Conservation (phyloP, 2,113 vertebrate species). For the Anguilla japonica region DNA sequence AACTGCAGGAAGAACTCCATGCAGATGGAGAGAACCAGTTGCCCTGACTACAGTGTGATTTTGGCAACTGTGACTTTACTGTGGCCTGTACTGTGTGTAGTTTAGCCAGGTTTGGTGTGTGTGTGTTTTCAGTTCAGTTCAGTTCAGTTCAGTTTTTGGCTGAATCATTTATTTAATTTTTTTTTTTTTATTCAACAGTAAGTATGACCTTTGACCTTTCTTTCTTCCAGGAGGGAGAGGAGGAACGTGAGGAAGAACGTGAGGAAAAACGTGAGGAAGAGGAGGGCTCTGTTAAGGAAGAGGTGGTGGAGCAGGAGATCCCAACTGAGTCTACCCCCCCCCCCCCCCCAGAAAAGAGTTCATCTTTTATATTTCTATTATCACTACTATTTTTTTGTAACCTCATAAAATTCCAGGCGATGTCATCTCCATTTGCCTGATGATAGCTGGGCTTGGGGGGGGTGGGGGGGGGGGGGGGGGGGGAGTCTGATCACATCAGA, state of each 20-base stretch:
- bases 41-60: too few relatives aligned
- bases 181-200: not conserved
- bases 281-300: conserved; percentile 75
- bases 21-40: too few relatives aligned
- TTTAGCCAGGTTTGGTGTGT: too few relatives aligned
- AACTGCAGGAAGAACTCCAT: too few relatives aligned
- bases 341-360: conserved; percentile 13
- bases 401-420: conserved; percentile 8
- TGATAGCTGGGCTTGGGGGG: conserved; percentile 38
- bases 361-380: not conserved
- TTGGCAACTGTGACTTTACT: too few relatives aligned
- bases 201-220: not conserved
- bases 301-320: conserved; percentile 62
- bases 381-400: conserved; percentile 8
- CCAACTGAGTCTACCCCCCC: conserved; percentile 50
- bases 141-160: too few relatives aligned
- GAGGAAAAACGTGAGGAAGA: conserved; percentile 52
- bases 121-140: too few relatives aligned
- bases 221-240: conserved; percentile 66
- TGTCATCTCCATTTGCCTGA: conserved; percentile 30
- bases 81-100: too few relatives aligned
- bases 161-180: not conserved
- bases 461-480: conserved; percentile 35
- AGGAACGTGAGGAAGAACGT: conserved; percentile 58
- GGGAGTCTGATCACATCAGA: conserved; percentile 13